Base-by-base conservation (phyloP, 1,140 invertebrate species). In the Nomia melanderi region DNA sequence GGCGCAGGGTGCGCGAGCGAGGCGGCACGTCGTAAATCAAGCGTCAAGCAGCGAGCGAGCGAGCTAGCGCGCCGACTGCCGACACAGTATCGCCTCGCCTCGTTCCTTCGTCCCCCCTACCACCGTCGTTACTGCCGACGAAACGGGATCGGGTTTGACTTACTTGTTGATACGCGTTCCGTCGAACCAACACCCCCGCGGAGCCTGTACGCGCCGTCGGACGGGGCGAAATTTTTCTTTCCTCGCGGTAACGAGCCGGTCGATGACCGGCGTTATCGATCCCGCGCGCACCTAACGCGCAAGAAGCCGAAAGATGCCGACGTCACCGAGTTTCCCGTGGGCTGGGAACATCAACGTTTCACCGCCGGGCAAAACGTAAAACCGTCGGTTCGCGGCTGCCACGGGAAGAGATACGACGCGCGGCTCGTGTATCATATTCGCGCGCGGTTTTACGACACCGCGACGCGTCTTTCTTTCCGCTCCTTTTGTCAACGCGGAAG, bases 21-120 rank as follows among this genome's bases (percentile, higher is more conserved):
- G 6, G 2, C 50, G 65, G 11, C 59, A n/a, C 9, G 54, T 81
- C 78, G 78, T 84, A 81, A 85, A 85, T 85, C 67, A 83, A 79
- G 50, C 60, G 4, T 41, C 57, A 69, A 75, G 73, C 33, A 63
- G 17, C 53, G 54, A 25, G 27, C 2, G 47, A 33, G 8, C 39
- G 3, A n/a, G n/a, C n/a, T n/a, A n/a, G n/a, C n/a, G n/a, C n/a
- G n/a, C n/a, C n/a, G n/a, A n/a, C n/a, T n/a, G 3, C 3, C n/a
- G 27, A 29, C 6, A 8, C 57, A 6, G n/a, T n/a, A 9, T 20
- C n/a, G 39, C 31, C n/a, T n/a, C n/a, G 36, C 39, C 69, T 62
- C 1, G n/a, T 47, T 62, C 41, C 23, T 54, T 23, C 36, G n/a
- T 39, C 36, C 6, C 12, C 36, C 8, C 36, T 39, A 17, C 31